Base-by-base conservation (phyloP, 2,888 invertebrate genomes). In the Drosophila melanosoma region DNA sequence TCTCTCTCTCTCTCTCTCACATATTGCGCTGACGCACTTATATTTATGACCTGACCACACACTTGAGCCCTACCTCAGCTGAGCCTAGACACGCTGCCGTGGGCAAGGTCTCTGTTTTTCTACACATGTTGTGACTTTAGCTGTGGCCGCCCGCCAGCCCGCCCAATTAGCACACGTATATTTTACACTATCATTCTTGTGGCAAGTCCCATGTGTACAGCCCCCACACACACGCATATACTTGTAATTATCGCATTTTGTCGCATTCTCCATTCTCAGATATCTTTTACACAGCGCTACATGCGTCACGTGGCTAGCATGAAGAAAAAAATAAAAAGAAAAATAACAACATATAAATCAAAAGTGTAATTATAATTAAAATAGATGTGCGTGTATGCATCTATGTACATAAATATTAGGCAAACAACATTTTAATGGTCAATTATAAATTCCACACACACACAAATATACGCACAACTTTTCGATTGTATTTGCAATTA, bases 281-380 rank as follows among this genome's bases (percentile, higher is more conserved):
- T 65, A 59, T 38, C 17, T 59, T 64, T 54, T 59, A 73, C 67
- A 69, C 74, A 74, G 69, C 83, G 70, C 45, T 23, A 45, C 71
- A 82, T 85, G 73, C 83, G 81, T 75, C 83, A 72, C 74, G 83
- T 76, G 78, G 82, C 57, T 45, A 51, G 68, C 48, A 69, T 69
- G 54, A 67, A 62, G 23, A 64, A 77, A 65, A 67, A 61, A 64
- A 20, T 48, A 8, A n/a, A 53, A 64, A 45, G 11, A 42, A 36
- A 53, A 65, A 61, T 54, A 49, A 45, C 36, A 54, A 57, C 8
- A 42, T 42, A 17, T 51, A 64, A 61, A 68, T 59, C 60, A 77
- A 61, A 67, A 78, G 69, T 69, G 66, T 64, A 58, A 79, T 69
- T 70, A 69, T 59, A 60, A 58, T 45, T 75, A 65, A 74, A 83